phyloP scores from a whole-genome alignment of 1,140 invertebrate species.

The Ylistrum balloti region DNA sequence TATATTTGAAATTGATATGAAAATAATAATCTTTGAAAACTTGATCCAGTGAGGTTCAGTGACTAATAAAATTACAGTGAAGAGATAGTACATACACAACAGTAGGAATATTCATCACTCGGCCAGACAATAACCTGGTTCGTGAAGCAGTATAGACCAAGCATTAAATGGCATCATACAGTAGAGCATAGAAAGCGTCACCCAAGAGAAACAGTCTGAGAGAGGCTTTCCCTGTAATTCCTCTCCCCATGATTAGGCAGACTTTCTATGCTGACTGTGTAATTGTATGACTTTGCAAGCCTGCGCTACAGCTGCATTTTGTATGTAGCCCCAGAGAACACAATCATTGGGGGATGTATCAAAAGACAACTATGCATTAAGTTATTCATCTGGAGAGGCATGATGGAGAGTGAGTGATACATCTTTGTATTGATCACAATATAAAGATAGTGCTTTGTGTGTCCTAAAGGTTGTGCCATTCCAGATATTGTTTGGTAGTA shows the following conservation, averaged over 20 bases:
- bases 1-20: no score
- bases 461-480: background rate
- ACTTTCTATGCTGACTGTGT: background rate
- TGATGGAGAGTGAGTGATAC: background rate
- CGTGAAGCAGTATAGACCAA: constrained; percentile 6
- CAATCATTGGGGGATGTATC: background rate
- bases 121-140: background rate
- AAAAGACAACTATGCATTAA: background rate
- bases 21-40: no score
- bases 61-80: constrained; percentile 23
- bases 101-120: background rate
- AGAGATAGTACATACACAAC: background rate
- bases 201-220: background rate
- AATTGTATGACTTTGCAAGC: constrained; percentile 34
- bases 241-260: constrained; percentile 6
- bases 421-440: constrained; percentile 25
- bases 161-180: background rate
- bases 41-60: background rate
- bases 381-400: constrained; percentile 7
- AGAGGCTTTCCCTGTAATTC: background rate
- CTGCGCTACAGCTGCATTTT: constrained; percentile 13
- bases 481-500: no score
- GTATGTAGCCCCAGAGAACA: background rate
- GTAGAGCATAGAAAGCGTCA: background rate
- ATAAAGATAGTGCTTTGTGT: background rate